Evolutionary conservation across 1,140 invertebrate species (phyloP).

Genomic region (Diorhabda carinulata): DNA sequence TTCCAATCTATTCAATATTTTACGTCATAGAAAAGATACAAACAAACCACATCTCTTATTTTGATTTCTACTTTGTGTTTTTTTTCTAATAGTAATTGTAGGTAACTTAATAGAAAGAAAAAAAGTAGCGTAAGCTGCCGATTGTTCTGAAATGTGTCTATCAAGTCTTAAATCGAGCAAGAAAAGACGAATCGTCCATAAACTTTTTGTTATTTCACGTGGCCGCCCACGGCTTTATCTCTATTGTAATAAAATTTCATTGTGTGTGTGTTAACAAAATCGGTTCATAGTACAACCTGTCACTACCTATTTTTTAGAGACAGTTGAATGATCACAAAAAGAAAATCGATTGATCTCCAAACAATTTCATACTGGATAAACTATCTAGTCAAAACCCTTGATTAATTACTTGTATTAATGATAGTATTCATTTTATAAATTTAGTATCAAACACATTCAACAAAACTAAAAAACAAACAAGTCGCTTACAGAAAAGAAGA

Average conservation of each 20-base stretch:
- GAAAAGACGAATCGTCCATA: not conserved
- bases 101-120: not conserved
- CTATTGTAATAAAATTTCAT: not conserved
- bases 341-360: too few species aligned
- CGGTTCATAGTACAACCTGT: not conserved
- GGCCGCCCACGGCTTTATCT: not conserved
- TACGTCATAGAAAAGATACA: not conserved
- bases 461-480: too few species aligned
- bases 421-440: too few species aligned
- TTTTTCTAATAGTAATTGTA: not conserved
- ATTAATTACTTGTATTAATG: too few species aligned
- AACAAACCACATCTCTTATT: not conserved
- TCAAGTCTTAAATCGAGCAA: not conserved
- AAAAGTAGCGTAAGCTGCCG: not conserved
- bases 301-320: not conserved
- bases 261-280: not conserved
- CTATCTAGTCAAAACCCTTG: too few species aligned
- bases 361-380: too few species aligned
- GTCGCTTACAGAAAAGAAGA: too few species aligned
- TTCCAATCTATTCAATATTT: too few species aligned
- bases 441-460: too few species aligned
- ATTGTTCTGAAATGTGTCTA: conserved; percentile 1
- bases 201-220: not conserved
- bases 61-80: not conserved
- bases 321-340: not conserved